A percentile compares a stretch with the other conserved stretches of the same genome.
These are phyloP conservation scores for Acrossocheilus wenchowensis DNA, from an alignment of 2,797 vertebrate genomes.

Conservation along the genomic window DNA sequence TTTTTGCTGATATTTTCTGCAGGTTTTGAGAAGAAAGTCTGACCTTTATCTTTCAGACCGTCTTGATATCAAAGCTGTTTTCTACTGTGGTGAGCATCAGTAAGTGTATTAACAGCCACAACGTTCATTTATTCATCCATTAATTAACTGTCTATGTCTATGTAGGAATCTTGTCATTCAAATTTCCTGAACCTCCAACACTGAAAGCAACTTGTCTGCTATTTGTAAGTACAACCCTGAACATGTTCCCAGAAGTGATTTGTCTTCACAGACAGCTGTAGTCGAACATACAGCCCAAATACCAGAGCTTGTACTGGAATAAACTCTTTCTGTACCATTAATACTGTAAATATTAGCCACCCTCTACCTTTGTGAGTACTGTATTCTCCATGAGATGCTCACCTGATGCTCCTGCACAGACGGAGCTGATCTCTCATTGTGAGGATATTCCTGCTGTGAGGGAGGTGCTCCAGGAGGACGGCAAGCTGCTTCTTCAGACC, in stretches of 20 bases:
- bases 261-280: not conserved
- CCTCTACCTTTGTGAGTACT: not conserved
- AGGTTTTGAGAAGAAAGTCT: constrained; percentile 94
- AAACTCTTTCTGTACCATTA: not conserved
- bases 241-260: not conserved
- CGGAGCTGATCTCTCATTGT: constrained; percentile 89
- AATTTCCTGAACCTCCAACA: constrained; percentile 93
- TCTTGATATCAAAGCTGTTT: constrained; percentile 91
- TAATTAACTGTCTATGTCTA: constrained; percentile 52
- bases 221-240: constrained; percentile 86
- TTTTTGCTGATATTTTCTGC: constrained; percentile 69
- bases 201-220: constrained; percentile 92
- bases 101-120: not conserved
- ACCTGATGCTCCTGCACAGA: constrained; percentile 72
- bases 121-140: not conserved
- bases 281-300: not conserved
- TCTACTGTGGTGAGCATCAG: constrained; percentile 91
- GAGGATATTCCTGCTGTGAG: constrained; percentile 85
- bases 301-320: not conserved
- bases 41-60: constrained; percentile 89
- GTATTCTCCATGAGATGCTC: not conserved
- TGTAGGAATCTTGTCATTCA: constrained; percentile 91
- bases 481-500: constrained; percentile 89
- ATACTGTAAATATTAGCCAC: not conserved
- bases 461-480: constrained; percentile 89